Base-by-base conservation (phyloP, 2,113 vertebrate genomes). In the Monarcha castaneiventris region DNA sequence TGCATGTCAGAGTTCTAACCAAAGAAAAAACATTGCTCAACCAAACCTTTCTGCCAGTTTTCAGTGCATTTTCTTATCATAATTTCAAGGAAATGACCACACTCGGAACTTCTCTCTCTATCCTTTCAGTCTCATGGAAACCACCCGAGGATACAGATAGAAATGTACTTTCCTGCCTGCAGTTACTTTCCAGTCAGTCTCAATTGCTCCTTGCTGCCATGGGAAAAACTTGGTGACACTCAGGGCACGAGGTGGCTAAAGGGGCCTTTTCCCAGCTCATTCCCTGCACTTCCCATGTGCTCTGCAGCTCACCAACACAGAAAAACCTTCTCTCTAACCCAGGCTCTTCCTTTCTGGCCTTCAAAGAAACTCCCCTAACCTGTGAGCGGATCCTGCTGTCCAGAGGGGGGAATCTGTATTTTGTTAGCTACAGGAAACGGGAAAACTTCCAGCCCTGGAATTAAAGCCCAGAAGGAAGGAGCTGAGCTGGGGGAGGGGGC, bases 381-480 rank as follows among this genome's bases (percentile, higher is more conserved):
- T 4, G 1, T 41, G 84, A 81, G 32, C 15, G 4, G 79, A 72
- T 83, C 93, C 91, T 85, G 94, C 90, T 87, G 84, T 44, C 85
- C 49, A 3, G 48, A 55, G 59, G 1, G 26, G 30, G 41, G 49
- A 82, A 91, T 80, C 89, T 95, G 95, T 75, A 48, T 51, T 84
- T 62, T 55, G 80, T 96, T 93, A 96, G 71, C 86, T 79, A 51
- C 95, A 87, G 94, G 92, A 95, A 92, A 82, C 10, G 43, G 89
- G 75, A 96, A 49, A 76, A 43, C 66, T 66, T 93, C 77, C 86
- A 89, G 80, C 44, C 62, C 75, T 73, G 93, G 37, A 85, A 58
- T 73, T 39, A 82, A 92, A 91, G 83, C 58, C 84, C 58, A 54
- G 73, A 46, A 93, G 83, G 82, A 82, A 10, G 33, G 76, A 48